Evolutionary conservation across 2,113 vertebrate genomes (phyloP).

Genomic region (Butorides virescens): DNA sequence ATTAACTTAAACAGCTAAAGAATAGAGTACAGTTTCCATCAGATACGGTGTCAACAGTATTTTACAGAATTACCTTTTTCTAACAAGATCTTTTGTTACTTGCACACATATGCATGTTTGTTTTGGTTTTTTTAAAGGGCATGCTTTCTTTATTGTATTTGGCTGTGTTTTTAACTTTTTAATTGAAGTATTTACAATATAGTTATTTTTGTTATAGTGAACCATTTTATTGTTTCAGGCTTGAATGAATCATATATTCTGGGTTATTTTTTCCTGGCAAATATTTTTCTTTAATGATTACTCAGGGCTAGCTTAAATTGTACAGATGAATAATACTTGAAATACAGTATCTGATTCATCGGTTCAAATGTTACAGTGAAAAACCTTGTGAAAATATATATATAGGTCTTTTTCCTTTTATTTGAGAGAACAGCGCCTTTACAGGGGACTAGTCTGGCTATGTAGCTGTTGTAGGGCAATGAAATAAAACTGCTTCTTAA

Average conservation of each 20-base stretch:
- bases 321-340: slow-evolving; percentile 28
- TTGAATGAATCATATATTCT: slow-evolving; percentile 61
- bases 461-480: neutral
- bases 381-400: neutral
- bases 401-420: neutral
- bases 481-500: neutral
- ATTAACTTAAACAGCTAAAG: neutral
- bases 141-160: slow-evolving; percentile 18
- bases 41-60: neutral
- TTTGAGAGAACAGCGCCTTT: neutral
- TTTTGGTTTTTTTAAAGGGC: neutral
- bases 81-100: neutral
- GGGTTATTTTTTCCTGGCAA: slow-evolving; percentile 56
- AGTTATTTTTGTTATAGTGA: slow-evolving; percentile 31
- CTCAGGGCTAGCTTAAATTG: neutral
- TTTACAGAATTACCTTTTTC: neutral
- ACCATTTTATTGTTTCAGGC: slow-evolving; percentile 46
- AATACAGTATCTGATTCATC: neutral
- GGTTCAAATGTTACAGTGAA: neutral
- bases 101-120: neutral
- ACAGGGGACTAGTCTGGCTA: neutral
- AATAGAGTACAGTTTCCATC: neutral
- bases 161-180: neutral
- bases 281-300: slow-evolving; percentile 44
- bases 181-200: slow-evolving; percentile 19